Percentiles rank a stretch among this genome's conserved stretches.
Evolutionary conservation across 2,113 vertebrate genomes (phyloP).

Genomic region (Scortum barcoo): DNA sequence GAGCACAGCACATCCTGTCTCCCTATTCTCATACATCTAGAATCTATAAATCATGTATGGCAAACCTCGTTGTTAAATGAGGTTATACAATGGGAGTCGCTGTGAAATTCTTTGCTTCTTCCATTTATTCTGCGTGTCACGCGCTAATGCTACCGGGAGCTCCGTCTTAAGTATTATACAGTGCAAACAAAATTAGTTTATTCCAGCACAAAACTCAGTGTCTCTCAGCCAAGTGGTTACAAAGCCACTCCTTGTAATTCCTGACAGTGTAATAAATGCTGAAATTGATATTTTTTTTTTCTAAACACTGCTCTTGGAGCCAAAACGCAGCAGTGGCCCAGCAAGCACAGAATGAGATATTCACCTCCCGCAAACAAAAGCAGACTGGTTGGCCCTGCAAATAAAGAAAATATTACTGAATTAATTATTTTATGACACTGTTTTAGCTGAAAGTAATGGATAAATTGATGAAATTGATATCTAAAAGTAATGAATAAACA

Average conservation of each 20-base stretch:
- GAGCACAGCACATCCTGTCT: slow-evolving; percentile 42
- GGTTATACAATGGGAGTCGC: slow-evolving; percentile 71
- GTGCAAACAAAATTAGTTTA: slow-evolving; percentile 59
- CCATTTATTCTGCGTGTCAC: slow-evolving; percentile 74
- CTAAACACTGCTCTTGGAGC: slow-evolving; percentile 5
- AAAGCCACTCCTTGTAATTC: slow-evolving; percentile 36
- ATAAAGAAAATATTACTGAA: neutral
- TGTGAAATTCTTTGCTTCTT: slow-evolving; percentile 61
- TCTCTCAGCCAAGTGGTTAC: slow-evolving; percentile 42
- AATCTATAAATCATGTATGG: slow-evolving; percentile 78
- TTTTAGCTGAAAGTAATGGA: neutral
- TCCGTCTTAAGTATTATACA: slow-evolving; percentile 45
- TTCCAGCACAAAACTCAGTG: slow-evolving; percentile 23
- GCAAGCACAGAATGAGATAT: slow-evolving; percentile 16
- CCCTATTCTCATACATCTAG: slow-evolving; percentile 62
- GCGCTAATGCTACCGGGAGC: slow-evolving; percentile 52
- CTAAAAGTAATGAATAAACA: neutral
- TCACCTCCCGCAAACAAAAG: neutral
- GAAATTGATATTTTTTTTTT: slow-evolving; percentile 34
- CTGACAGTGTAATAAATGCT: slow-evolving; percentile 57
- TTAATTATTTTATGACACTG: neutral
- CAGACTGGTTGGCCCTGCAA: neutral
- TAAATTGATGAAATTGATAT: neutral
- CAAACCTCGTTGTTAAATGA: slow-evolving; percentile 72
- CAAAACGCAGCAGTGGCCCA: slow-evolving; percentile 17